Evolutionary conservation across 2,797 vertebrate species (phyloP).

Genomic region (Champsocephalus gunnari): DNA sequence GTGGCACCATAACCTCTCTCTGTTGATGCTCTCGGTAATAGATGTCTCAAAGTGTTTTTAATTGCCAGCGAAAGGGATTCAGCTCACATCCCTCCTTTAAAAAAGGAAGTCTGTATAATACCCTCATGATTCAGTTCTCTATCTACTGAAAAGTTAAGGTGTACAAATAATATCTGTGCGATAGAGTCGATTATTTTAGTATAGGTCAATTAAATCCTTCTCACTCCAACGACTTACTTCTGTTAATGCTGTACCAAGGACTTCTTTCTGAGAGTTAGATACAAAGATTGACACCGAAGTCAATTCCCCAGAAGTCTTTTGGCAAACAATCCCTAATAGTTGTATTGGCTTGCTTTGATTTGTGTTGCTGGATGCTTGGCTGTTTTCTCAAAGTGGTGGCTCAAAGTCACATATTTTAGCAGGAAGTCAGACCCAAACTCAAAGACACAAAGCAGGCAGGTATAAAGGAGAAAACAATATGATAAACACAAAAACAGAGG

Average conservation of each 20-base stretch:
- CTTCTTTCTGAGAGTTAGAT: neutral
- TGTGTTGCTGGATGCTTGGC: too few relatives aligned
- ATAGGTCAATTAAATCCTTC: neutral
- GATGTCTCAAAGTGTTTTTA: conserved; percentile 30
- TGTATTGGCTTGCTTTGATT: too few relatives aligned
- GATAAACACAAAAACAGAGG: too few relatives aligned
- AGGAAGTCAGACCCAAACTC: too few relatives aligned
- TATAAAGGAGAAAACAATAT: too few relatives aligned
- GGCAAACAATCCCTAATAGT: too few relatives aligned
- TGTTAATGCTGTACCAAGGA: neutral
- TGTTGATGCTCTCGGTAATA: neutral
- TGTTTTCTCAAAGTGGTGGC: too few relatives aligned
- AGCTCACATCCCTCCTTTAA: neutral
- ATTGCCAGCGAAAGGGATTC: conserved; percentile 37
- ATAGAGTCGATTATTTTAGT: neutral
- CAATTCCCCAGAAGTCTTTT: too few relatives aligned
- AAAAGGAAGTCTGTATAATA: neutral
- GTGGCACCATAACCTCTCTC: conserved; percentile 1
- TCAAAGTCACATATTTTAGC: too few relatives aligned
- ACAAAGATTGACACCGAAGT: too few relatives aligned
- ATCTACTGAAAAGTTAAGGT: neutral
- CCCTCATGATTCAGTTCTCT: neutral
- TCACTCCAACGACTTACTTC: neutral
- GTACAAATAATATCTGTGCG: neutral
- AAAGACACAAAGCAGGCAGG: too few relatives aligned